phyloP scores from a whole-genome alignment of 1,140 invertebrate genomes.

The Anagrus nilaparvatae region DNA sequence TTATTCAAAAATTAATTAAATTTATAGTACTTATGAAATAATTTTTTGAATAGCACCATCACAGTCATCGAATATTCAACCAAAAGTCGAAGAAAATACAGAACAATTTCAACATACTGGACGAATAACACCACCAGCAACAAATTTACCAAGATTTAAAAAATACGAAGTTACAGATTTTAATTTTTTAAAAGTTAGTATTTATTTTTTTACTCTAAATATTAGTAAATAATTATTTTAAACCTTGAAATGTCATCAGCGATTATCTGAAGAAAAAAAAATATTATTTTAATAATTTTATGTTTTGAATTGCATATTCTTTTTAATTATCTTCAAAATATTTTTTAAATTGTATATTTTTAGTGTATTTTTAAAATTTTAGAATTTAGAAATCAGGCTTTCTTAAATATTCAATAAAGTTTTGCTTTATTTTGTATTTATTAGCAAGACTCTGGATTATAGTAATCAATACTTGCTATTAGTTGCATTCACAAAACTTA shows the following conservation, averaged over 20 bases:
- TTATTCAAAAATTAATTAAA: no score
- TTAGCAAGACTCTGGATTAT: no score
- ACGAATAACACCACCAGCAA: slow-evolving; percentile 70
- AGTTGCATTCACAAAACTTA: no score
- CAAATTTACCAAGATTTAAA: slow-evolving; percentile 74
- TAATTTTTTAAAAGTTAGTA: slow-evolving; percentile 73
- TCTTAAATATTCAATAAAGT: no score
- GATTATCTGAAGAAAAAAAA: neutral
- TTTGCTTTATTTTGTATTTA: no score
- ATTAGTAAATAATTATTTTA: neutral
- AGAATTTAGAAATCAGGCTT: no score
- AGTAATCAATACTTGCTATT: no score
- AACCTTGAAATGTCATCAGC: neutral
- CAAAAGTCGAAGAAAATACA: slow-evolving; percentile 31
- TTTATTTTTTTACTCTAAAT: neutral
- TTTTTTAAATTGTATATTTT: no score
- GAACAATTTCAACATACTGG: slow-evolving; percentile 59
- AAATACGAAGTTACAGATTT: slow-evolving; percentile 87
- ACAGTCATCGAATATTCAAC: slow-evolving; percentile 35
- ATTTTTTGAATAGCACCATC: slow-evolving; percentile 33
- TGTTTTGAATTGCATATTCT: neutral
- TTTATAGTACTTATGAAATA: no score
- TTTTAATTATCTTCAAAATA: slow-evolving; percentile 1
- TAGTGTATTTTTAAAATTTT: no score
- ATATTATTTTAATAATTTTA: neutral